Evolutionary conservation across 2,797 vertebrate species (phyloP).

Genomic region (Melanotaenia nigrans): DNA sequence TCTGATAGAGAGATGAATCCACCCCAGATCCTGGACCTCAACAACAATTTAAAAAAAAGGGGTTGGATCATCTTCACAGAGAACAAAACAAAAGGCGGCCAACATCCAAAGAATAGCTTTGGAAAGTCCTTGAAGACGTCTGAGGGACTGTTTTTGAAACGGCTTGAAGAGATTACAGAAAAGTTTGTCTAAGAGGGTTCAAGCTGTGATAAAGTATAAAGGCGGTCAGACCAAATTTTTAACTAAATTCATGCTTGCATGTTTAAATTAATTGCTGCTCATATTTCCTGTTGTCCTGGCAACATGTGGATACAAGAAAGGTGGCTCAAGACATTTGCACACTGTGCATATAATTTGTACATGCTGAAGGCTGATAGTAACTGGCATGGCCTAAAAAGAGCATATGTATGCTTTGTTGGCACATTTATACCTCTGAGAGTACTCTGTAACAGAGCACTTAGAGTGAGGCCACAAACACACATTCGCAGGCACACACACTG

Average conservation of each 20-base stretch:
- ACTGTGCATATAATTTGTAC: background rate
- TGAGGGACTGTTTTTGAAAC: background rate
- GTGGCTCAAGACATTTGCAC: background rate
- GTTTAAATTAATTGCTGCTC: background rate
- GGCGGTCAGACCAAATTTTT: background rate
- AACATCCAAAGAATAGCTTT: background rate
- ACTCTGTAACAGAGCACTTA: constrained; percentile 40
- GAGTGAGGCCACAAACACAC: constrained; percentile 37
- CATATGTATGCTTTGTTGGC: background rate
- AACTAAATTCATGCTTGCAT: background rate
- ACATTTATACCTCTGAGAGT: background rate
- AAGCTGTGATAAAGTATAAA: background rate
- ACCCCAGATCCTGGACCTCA: no score
- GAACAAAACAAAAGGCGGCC: no score
- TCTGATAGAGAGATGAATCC: no score
- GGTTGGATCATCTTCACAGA: no score
- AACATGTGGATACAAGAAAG: background rate
- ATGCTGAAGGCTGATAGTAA: background rate
- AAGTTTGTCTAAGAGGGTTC: background rate
- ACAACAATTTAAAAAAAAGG: background rate
- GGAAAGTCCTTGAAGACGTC: background rate
- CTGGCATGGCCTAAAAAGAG: background rate
- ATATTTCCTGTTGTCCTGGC: background rate
- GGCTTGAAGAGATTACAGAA: background rate
- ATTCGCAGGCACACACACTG: constrained; percentile 34